These are phyloP conservation scores for Synergus itoensis DNA, from an alignment of 2,888 invertebrate species.

Conservation along the genomic window DNA sequence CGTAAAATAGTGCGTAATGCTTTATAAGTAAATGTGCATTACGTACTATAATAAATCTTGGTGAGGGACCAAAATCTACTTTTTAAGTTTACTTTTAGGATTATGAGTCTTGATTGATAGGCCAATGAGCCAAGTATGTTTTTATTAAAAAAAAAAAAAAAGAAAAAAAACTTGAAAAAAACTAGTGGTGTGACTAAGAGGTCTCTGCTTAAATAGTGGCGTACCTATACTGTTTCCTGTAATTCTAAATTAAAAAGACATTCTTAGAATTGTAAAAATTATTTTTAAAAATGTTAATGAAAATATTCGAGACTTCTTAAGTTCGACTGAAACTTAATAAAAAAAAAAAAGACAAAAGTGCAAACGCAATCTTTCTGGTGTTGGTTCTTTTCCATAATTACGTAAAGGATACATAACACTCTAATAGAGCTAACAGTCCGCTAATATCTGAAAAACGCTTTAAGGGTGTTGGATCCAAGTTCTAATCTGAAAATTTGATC, in stretches of 20 bases:
- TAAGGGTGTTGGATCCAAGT: too few relatives aligned
- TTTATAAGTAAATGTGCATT: neutral
- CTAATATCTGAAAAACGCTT: slow-evolving; percentile 55
- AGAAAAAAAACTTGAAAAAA: neutral
- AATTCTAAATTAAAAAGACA: slow-evolving; percentile 23
- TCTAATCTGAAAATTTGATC: too few relatives aligned
- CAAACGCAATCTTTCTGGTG: slow-evolving; percentile 70
- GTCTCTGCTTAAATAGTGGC: neutral
- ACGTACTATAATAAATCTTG: slow-evolving; percentile 54
- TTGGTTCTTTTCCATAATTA: slow-evolving; percentile 73
- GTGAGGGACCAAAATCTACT: slow-evolving; percentile 62
- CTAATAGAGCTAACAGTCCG: slow-evolving; percentile 72
- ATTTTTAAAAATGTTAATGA: neutral
- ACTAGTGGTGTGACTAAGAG: slow-evolving; percentile 16
- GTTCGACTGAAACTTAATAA: slow-evolving; percentile 18
- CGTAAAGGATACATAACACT: slow-evolving; percentile 69
- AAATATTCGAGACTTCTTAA: neutral
- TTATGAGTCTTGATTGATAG: slow-evolving; percentile 55
- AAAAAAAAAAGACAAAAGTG: slow-evolving; percentile 39
- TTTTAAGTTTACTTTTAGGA: slow-evolving; percentile 63
- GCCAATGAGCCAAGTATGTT: slow-evolving; percentile 47
- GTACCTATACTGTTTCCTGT: neutral
- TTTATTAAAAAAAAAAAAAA: neutral
- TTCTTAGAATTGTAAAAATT: neutral
- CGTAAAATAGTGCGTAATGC: slow-evolving; percentile 2